Percentiles rank a stretch among this genome's conserved stretches.
phyloP scores from a whole-genome alignment of 1,140 invertebrate species.

The Periplaneta americana region DNA sequence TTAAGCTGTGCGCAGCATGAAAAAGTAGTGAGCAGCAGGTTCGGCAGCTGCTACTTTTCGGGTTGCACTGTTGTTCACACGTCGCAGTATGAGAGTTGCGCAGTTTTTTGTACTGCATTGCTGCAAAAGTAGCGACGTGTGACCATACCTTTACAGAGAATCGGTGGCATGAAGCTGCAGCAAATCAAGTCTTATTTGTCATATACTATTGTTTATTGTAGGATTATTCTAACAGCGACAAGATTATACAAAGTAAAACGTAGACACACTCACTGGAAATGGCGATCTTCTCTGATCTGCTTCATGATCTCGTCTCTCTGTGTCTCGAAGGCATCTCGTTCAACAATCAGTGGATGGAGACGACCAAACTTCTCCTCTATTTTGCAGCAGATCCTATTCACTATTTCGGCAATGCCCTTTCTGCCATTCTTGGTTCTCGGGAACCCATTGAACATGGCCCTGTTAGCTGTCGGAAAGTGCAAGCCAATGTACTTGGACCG shows the following conservation, averaged over 20 bases:
- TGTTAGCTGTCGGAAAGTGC: conserved; percentile 29
- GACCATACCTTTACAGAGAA: too few relatives aligned
- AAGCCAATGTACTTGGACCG: conserved; percentile 48
- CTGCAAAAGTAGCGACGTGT: too few relatives aligned
- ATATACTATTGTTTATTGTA: neutral
- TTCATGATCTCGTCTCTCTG: conserved; percentile 48
- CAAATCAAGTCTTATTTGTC: neutral
- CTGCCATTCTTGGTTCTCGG: conserved; percentile 19
- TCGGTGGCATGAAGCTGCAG: too few relatives aligned
- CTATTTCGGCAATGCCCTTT: neutral
- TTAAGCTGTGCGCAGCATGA: too few relatives aligned
- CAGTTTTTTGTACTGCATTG: too few relatives aligned
- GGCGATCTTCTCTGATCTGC: conserved; percentile 44
- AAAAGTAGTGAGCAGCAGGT: too few relatives aligned
- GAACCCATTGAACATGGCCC: conserved; percentile 19
- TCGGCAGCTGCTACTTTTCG: too few relatives aligned
- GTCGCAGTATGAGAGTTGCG: too few relatives aligned
- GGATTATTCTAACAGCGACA: neutral
- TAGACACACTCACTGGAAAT: conserved; percentile 42
- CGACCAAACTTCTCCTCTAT: conserved; percentile 56
- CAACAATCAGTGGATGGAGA: conserved; percentile 47
- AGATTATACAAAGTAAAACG: neutral
- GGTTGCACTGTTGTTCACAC: too few relatives aligned
- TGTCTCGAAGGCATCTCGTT: conserved; percentile 45
- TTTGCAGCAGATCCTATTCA: conserved; percentile 21